Base-by-base conservation (phyloP, 1,140 invertebrate species). In the Drosophila persimilis region DNA sequence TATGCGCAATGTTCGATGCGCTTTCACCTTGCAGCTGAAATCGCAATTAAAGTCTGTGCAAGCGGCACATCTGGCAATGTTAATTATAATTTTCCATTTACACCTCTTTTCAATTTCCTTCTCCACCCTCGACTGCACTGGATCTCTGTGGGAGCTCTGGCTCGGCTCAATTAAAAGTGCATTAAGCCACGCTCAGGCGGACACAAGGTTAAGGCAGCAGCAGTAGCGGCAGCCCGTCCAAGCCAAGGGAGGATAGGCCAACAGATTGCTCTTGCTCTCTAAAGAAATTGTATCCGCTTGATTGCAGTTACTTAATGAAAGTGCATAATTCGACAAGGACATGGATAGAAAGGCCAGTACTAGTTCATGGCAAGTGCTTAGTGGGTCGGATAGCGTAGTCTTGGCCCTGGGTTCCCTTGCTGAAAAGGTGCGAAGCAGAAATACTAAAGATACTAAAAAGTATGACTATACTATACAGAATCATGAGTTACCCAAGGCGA, bases 241-340 rank as follows among this genome's bases (percentile, higher is more conserved):
- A 67, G 75, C 11, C 4, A 1, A 13, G 35, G 11, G 35, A 13
- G 35, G 35, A 39, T 39, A 13, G 35, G 35, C 67, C 62, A 60
- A 26, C 74, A 73, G 70, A 64, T 79, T 58, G 48, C 58, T 63
- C 70, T 73, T 58, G 48, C 58, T 63, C 70, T 73, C 65, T 55
- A 63, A 73, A 39, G 71, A 52, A 86, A 77, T 71, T 80, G 71
- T 74, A 75, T 66, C 64, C 84, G 65, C 73, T 65, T 85, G 81
- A 88, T 85, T 85, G 81, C 81, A 67, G 73, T 88, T 77, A 86
- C 61, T 86, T 86, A 85, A 86, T 86, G 80, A 86, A 86, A 86
- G 63, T 77, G 77, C 73, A 80, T 71, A 77, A 81, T 74, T 88
- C 58, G 56, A 62, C 46, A 66, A 58, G 54, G 64, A 73, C 77